A percentile compares a stretch with the other conserved stretches of the same genome.
Evolutionary conservation across 2,113 vertebrate species (phyloP).

Genomic region (Chaetura pelagica): DNA sequence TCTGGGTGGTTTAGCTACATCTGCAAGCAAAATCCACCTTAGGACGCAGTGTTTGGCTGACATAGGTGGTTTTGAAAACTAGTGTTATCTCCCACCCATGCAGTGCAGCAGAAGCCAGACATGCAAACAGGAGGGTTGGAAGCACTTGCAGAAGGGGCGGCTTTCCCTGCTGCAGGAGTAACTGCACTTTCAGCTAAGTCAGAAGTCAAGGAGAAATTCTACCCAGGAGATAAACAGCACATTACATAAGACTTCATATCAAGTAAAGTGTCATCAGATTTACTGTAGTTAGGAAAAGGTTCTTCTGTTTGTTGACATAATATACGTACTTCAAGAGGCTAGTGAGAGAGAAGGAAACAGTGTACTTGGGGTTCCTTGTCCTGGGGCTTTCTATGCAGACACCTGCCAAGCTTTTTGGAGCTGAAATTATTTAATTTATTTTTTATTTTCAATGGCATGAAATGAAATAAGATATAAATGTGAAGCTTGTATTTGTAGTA

Average conservation of each 20-base stretch:
- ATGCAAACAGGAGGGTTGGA: background rate
- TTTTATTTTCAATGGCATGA: background rate
- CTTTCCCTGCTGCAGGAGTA: background rate
- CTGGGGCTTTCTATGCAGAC: background rate
- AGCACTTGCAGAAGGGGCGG: background rate
- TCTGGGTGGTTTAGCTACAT: background rate
- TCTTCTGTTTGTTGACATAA: background rate
- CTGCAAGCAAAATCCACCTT: background rate
- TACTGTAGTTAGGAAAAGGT: background rate
- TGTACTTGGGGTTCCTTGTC: background rate
- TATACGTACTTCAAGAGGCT: background rate
- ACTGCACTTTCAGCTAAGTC: background rate
- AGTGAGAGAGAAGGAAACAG: background rate
- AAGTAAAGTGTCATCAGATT: conserved; percentile 6
- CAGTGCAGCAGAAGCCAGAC: background rate
- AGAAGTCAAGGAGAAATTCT: conserved; percentile 13
- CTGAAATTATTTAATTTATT: background rate
- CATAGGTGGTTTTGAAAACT: background rate
- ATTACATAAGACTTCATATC: conserved; percentile 13
- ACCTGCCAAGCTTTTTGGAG: background rate
- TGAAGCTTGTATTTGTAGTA: background rate
- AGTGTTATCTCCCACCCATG: background rate
- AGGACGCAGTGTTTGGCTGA: background rate
- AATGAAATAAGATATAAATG: background rate
- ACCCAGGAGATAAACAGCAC: background rate